Base-by-base conservation (phyloP, 1,140 invertebrate species). In the Pogonognathellus flavescens region DNA sequence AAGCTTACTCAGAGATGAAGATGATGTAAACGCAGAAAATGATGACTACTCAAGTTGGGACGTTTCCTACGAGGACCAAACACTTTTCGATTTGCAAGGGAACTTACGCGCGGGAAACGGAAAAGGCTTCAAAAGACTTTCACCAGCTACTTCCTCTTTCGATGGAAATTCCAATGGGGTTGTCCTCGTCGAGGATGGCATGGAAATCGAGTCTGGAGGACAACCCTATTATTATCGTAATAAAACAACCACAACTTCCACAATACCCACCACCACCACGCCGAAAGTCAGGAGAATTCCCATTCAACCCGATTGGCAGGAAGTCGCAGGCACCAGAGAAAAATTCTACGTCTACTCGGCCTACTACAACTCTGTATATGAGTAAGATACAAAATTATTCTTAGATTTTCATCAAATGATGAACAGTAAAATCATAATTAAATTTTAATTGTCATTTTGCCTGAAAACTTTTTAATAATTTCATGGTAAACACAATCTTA, bases 311-410 rank as follows among this genome's bases (percentile, higher is more conserved):
- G 88, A 88, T 60, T 92, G 91, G 91, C 91, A 91, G 85, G 88
- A 88, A 16, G 91, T 92, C 11, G 86, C 83, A 9, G 90, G 90
- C 53, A 89, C 91, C 0, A 88, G 87, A 25, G 90, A 92, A 82
- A 97, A 97, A 91, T 97, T 97, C 91, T 97, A 95, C 90, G 95
- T 98, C 18, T 97, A 96, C 89, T 97, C 96, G 1, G 96, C 96
- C 52, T 97, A 95, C 89, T 95, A 94, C 88, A 96, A 97, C 90
- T 18, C 88, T 88, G 10, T 62, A 22, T 66, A 76, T 62, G 85
- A 83, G 88, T 88, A 88, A 88, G 86, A 18, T 0, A 76, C 18
- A n/a, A 20, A n/a, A 20, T 18, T 62, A 62, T 62, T 1, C 18
- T 55, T 55, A 55, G 16, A 55, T 5, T 55, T 11, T 16, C 11